phyloP scores from a whole-genome alignment of 2,797 vertebrate genomes.

The Clarias fuscus region DNA sequence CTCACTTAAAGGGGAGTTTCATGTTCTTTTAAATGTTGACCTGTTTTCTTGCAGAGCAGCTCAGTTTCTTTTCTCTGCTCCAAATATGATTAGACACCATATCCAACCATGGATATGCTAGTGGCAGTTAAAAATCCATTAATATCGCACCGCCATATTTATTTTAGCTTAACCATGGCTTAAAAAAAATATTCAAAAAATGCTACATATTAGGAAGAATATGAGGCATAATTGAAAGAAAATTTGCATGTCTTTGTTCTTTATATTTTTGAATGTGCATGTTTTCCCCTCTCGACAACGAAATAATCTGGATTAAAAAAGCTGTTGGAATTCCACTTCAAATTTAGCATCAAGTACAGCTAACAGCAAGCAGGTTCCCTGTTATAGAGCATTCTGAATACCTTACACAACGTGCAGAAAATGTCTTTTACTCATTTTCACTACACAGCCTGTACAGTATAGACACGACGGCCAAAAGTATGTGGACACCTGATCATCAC shows the following conservation, averaged over 20 bases:
- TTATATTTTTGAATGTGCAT: no score
- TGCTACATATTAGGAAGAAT: neutral
- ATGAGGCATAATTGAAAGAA: neutral
- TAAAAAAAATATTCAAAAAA: neutral
- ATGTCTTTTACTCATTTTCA: no score
- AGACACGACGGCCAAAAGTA: neutral
- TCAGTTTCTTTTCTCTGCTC: slow-evolving; percentile 26
- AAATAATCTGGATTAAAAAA: neutral
- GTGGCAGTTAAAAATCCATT: neutral
- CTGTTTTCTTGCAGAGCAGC: slow-evolving; percentile 19
- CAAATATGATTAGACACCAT: slow-evolving; percentile 31
- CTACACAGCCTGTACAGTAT: no score
- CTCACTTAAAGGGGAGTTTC: slow-evolving; percentile 32
- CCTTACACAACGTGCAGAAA: no score
- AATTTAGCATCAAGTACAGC: no score
- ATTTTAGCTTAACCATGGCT: neutral
- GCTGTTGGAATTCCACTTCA: neutral
- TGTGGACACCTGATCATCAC: neutral
- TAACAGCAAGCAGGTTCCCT: no score
- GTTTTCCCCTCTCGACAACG: neutral
- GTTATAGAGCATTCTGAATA: no score
- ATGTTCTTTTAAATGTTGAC: slow-evolving; percentile 15
- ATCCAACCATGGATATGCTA: neutral
- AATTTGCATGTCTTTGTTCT: no score
- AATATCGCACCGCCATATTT: no score